phyloP scores from a whole-genome alignment of 2,888 invertebrate genomes.

The Saturnia pavonia region DNA sequence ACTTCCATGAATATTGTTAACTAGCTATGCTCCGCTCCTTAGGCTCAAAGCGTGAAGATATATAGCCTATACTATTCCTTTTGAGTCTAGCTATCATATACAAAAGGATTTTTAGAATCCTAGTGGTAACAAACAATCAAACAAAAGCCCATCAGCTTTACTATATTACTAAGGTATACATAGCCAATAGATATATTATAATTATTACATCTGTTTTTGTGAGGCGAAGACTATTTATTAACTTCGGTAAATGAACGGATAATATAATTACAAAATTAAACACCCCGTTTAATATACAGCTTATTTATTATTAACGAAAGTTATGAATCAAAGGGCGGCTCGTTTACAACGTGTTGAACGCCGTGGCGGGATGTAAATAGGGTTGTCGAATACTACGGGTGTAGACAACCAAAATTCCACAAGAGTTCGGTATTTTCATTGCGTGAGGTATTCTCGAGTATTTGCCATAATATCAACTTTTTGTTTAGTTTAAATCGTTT shows the following conservation, averaged over 20 bases:
- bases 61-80: no score
- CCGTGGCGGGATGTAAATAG: constrained; percentile 39
- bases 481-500: constrained; percentile 2
- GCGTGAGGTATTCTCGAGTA: constrained; percentile 10
- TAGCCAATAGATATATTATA: no score
- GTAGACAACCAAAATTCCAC: constrained; percentile 10
- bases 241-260: constrained; percentile 17
- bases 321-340: constrained; percentile 54
- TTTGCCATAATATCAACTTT: not conserved
- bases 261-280: constrained; percentile 5
- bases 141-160: no score
- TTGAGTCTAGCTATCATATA: no score
- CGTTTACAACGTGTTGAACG: constrained; percentile 52
- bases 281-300: constrained; percentile 23
- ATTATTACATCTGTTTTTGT: not conserved
- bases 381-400: constrained; percentile 29
- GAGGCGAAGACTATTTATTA: not conserved
- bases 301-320: constrained; percentile 45
- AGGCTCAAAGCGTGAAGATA: no score
- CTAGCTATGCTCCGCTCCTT: no score
- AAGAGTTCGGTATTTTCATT: constrained; percentile 12
- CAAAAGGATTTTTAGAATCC: no score
- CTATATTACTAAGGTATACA: no score
- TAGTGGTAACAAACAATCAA: no score
- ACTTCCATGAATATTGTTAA: not conserved